phyloP scores from a whole-genome alignment of 1,140 invertebrate genomes.

The Archegozetes longisetosus region DNA sequence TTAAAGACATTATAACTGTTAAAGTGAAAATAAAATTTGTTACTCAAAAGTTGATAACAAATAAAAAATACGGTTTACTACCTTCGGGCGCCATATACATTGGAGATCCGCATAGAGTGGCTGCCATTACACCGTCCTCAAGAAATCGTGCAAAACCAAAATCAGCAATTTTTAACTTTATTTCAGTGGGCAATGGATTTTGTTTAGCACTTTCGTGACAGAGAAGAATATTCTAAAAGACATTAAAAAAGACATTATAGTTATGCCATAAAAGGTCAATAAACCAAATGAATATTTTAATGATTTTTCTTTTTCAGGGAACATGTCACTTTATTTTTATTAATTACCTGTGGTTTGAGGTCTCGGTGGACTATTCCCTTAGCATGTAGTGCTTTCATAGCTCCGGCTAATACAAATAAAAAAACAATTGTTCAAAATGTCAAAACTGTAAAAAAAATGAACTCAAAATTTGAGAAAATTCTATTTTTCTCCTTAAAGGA shows the following conservation, averaged over 20 bases:
- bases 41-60: conserved; percentile 59
- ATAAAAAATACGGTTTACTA: conserved; percentile 13
- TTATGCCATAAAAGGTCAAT: no score
- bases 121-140: conserved; percentile 97
- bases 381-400: conserved; percentile 85
- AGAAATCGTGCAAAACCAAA: conserved; percentile 98
- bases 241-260: conserved; percentile 42
- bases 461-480: no score
- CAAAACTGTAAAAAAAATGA: no score
- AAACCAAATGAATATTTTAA: conserved; percentile 55
- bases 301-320: not conserved
- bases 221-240: conserved; percentile 29
- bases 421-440: no score
- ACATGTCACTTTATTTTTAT: not conserved
- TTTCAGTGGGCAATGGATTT: conserved; percentile 73
- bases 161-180: conserved; percentile 78
- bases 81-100: conserved; percentile 77
- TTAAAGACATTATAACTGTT: conserved; percentile 90
- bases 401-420: conserved; percentile 50
- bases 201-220: conserved; percentile 24
- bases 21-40: not conserved
- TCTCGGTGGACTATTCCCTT: conserved; percentile 98
- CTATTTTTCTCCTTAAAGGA: no score
- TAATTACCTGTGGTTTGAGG: conserved; percentile 55
- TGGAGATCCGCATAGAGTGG: conserved; percentile 94